These are phyloP conservation scores for Linurgus olivaceus DNA, from an alignment of 2,797 vertebrate genomes.

Conservation along the genomic window DNA sequence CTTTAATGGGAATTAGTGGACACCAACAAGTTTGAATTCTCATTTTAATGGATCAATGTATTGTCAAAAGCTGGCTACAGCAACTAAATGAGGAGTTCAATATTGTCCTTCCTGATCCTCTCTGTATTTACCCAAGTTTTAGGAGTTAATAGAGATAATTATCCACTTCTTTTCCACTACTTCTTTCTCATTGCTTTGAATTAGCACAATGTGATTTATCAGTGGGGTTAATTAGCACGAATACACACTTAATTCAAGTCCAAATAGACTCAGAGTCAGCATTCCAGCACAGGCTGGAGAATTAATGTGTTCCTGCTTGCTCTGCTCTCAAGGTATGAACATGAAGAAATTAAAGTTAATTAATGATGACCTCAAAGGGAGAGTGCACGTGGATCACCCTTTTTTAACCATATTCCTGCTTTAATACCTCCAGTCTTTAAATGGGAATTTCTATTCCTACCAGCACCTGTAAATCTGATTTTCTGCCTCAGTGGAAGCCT, in stretches of 20 bases:
- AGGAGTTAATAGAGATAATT: not conserved
- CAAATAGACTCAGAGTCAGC: not conserved
- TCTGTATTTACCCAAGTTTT: not conserved
- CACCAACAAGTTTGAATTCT: not conserved
- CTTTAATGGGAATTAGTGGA: not conserved
- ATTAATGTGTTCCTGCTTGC: not conserved
- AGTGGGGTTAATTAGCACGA: not conserved
- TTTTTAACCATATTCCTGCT: not conserved
- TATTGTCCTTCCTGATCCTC: not conserved
- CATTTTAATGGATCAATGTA: not conserved
- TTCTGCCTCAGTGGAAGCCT: not conserved
- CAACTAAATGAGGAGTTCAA: not conserved
- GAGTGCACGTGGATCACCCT: not conserved
- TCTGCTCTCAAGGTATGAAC: not conserved
- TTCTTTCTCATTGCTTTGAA: not conserved
- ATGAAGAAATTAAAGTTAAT: not conserved
- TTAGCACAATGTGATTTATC: not conserved
- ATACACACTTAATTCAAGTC: not conserved
- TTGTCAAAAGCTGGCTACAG: not conserved
- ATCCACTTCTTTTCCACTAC: not conserved
- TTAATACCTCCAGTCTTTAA: not conserved
- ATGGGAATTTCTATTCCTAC: not conserved
- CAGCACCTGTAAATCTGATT: not conserved
- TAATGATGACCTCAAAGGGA: not conserved
- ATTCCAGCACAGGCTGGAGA: not conserved